Conservation (phyloP, 1,140 invertebrate species). For the Hylaeus anthracinus region DNA sequence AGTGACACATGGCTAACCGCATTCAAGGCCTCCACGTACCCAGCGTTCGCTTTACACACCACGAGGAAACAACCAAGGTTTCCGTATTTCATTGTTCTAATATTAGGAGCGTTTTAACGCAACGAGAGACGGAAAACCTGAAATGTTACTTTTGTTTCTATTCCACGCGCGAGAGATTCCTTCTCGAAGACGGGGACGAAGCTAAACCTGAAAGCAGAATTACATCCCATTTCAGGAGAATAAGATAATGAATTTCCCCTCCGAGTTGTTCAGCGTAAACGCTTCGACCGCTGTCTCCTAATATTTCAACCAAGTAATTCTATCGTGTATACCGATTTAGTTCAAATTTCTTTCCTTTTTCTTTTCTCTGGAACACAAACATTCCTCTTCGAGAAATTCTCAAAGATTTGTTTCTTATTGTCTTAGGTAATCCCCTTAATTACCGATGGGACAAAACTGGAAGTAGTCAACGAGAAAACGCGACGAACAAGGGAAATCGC, state of each 20-base stretch:
- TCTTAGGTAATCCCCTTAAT: neutral
- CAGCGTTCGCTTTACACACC: conserved; percentile 11
- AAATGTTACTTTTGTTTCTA: conserved; percentile 4
- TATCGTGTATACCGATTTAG: too few relatives aligned
- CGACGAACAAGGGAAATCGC: neutral
- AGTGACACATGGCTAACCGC: conserved; percentile 52
- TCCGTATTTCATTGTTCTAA: conserved; percentile 37
- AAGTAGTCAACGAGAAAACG: neutral
- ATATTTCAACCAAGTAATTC: too few relatives aligned
- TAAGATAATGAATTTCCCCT: too few relatives aligned
- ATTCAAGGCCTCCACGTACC: conserved; percentile 36
- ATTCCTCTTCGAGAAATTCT: too few relatives aligned
- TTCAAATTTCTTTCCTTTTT: too few relatives aligned
- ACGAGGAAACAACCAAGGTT: conserved; percentile 16
- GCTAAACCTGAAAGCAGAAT: too few relatives aligned
- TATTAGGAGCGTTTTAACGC: conserved; percentile 37
- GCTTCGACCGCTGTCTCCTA: too few relatives aligned
- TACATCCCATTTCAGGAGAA: too few relatives aligned
- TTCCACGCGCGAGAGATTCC: neutral
- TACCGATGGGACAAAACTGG: conserved; percentile 2
- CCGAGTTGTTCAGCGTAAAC: too few relatives aligned
- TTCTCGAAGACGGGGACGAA: too few relatives aligned
- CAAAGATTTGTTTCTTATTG: too few relatives aligned
- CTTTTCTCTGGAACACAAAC: too few relatives aligned
- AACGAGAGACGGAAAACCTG: neutral